These are phyloP conservation scores for Ranitomeya imitator DNA, from an alignment of 2,113 vertebrate genomes.

Conservation along the genomic window DNA sequence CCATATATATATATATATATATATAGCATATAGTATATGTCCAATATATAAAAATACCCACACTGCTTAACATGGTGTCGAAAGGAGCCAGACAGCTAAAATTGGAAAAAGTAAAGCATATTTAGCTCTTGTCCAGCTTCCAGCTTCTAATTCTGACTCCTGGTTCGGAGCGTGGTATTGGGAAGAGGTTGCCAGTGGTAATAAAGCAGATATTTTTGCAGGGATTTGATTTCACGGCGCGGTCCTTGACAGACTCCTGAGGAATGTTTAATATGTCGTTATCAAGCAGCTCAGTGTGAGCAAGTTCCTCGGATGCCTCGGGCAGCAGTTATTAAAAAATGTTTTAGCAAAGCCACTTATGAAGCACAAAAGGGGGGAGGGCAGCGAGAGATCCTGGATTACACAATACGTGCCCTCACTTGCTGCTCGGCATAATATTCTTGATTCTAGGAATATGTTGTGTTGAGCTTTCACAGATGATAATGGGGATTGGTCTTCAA, in stretches of 20 bases:
- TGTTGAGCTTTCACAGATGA: background rate
- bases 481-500: background rate
- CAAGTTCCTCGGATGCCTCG: slow-evolving; percentile 25
- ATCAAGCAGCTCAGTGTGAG: slow-evolving; percentile 53
- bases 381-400: background rate
- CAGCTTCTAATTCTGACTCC: slow-evolving; percentile 37
- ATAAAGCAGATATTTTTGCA: slow-evolving; percentile 51
- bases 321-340: slow-evolving; percentile 45
- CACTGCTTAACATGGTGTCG: background rate
- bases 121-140: slow-evolving; percentile 32
- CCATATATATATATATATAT: too few species aligned
- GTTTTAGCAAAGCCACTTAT: slow-evolving; percentile 49
- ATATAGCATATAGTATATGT: too few species aligned
- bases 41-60: background rate
- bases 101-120: slow-evolving; percentile 11
- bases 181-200: slow-evolving; percentile 45
- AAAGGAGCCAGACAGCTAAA: slow-evolving; percentile 16
- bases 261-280: slow-evolving; percentile 57
- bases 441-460: background rate
- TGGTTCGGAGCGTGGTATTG: slow-evolving; percentile 13
- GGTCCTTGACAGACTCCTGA: slow-evolving; percentile 44
- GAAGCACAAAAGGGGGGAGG: slow-evolving; percentile 12
- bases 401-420: background rate
- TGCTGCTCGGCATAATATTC: background rate
- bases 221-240: slow-evolving; percentile 45